Evolutionary conservation across 2,113 vertebrate genomes (phyloP).

Genomic region (Callorhinus ursinus): DNA sequence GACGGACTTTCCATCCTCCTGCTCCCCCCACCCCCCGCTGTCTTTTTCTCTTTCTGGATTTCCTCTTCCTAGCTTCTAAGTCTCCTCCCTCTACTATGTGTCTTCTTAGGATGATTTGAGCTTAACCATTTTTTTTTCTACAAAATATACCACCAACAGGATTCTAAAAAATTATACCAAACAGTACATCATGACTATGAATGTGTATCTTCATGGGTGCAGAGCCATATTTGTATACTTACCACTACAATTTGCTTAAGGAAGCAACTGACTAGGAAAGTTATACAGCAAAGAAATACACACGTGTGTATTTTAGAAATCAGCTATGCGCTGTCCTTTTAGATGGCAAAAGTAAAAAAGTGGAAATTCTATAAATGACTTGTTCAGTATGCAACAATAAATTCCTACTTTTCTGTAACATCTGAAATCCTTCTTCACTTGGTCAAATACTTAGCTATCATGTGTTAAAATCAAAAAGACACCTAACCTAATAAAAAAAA

Average conservation of each 20-base stretch:
- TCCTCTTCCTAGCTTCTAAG: not conserved
- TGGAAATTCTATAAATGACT: conserved; percentile 83
- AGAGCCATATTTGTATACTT: conserved; percentile 34
- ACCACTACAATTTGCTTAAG: conserved; percentile 14
- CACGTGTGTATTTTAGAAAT: conserved; percentile 31
- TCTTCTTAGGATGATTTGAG: not conserved
- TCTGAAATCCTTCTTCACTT: conserved; percentile 75
- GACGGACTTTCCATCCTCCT: not conserved
- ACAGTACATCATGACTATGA: not conserved
- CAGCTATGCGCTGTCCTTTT: conserved; percentile 63
- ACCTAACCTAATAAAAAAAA: conserved; percentile 79
- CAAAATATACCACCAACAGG: not conserved
- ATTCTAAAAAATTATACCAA: not conserved
- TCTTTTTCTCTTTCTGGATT: not conserved
- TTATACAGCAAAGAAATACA: conserved; percentile 23
- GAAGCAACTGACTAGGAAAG: conserved; percentile 22
- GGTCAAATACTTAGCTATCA: conserved; percentile 63
- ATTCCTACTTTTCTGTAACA: conserved; percentile 79
- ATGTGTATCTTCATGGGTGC: not conserved
- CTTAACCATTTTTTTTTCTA: not conserved
- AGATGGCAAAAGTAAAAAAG: conserved; percentile 84
- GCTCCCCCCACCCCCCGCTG: accelerated
- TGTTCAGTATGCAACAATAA: conserved; percentile 83
- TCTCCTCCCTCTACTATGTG: not conserved
- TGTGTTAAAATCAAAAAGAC: conserved; percentile 82